Base-by-base conservation (phyloP, 2,888 invertebrate species). In the Papilio demoleus region DNA sequence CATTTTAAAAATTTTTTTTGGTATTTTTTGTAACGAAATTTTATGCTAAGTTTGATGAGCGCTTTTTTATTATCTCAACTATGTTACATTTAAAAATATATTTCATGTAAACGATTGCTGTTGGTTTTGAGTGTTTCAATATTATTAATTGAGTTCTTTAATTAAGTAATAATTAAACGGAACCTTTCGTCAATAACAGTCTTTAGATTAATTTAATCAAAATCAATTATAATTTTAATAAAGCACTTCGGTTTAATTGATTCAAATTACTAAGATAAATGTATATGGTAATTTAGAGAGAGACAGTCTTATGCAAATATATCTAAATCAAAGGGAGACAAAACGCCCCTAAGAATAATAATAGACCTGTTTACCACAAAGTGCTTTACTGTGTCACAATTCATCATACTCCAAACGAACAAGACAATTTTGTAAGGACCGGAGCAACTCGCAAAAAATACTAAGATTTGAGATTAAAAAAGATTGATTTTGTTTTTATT, bases 371-470 rank as follows among this genome's bases (percentile, higher is more conserved):
- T 87, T 85, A 85, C 86, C 83, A 76, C 86, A 87, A 87, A 92
- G 91, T 91, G 91, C 90, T 90, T 90, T 89, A 85, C 87, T 84
- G 75, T 92, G 91, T 91, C 88, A 78, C 83, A 84, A 88, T 91
- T 90, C 87, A 89, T 92, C 91, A 90, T 88, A 60, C 63, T 68
- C 58, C n/a, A 47, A 47, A 47, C 24, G 58, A 19, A 59, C n/a
- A n/a, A 50, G 19, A 79, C 78, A 70, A 76, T 50, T 68, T 65
- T 75, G 79, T 38, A 24, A 47, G 12, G 9, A 50, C n/a, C 8
- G 60, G 34, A 27, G 9, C 19, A 40, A 27, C 60, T 50, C 38
- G 40, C 61, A 53, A 67, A 67, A 67, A 62, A 56, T 34, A 19
- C 34, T 5, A 12, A n/a, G n/a, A 67, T 53, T 67, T 36, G 12